Conservation (phyloP, 2,113 vertebrate genomes). For the Eptesicus fuscus region DNA sequence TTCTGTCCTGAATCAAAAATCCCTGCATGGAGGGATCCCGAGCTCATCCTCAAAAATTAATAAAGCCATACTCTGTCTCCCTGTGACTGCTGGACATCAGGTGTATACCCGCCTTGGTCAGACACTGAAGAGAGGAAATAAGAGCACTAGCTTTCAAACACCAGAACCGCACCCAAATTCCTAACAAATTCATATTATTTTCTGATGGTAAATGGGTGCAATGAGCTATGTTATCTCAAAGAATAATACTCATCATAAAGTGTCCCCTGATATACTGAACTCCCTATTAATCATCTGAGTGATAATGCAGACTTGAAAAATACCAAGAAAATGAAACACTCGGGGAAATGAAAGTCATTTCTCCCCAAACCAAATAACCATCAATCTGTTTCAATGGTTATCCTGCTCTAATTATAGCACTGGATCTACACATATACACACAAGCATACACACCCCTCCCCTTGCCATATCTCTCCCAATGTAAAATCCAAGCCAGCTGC, state of each 20-base stretch:
- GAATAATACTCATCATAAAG: not conserved
- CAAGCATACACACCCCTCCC: not conserved
- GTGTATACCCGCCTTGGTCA: not conserved
- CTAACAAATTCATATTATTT: slow-evolving; percentile 32
- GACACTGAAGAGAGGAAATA: not conserved
- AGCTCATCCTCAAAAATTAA: not conserved
- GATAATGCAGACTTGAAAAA: not conserved
- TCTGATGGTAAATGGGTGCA: not conserved
- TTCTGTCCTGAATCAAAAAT: not conserved
- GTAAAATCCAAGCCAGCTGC: slow-evolving; percentile 44
- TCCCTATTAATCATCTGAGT: slow-evolving; percentile 20
- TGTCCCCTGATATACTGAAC: not conserved
- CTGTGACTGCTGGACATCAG: not conserved
- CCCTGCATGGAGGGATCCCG: not conserved
- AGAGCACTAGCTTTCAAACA: not conserved
- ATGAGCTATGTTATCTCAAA: slow-evolving; percentile 28
- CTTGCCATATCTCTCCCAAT: not conserved
- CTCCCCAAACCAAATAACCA: slow-evolving; percentile 1
- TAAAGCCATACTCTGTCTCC: not conserved
- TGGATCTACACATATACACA: not conserved
- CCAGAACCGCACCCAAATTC: not conserved
- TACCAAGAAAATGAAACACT: slow-evolving; percentile 40
- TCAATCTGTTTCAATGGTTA: not conserved
- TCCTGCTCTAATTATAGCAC: not conserved
- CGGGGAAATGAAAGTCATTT: slow-evolving; percentile 20